Evolutionary conservation across 2,113 vertebrate genomes (phyloP).

Genomic region (Malurus melanocephalus): DNA sequence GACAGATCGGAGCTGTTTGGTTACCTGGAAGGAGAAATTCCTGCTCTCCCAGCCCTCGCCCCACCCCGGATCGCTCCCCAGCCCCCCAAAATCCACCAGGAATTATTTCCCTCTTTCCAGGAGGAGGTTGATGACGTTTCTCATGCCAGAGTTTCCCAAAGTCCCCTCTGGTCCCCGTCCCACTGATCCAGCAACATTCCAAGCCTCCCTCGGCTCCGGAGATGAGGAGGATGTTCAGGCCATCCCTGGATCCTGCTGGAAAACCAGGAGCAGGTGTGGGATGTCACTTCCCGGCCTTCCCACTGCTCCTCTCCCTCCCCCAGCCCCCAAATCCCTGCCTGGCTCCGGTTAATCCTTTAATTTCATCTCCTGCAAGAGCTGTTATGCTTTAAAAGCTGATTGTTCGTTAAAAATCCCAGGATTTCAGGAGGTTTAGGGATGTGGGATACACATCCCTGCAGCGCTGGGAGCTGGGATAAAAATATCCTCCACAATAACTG

Average conservation of each 20-base stretch:
- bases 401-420: background rate
- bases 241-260: background rate
- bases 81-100: background rate
- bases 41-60: background rate
- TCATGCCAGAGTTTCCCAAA: background rate
- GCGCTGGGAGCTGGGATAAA: background rate
- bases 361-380: background rate
- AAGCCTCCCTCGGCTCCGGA: background rate
- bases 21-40: background rate
- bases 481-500: background rate
- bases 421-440: background rate
- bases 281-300: background rate
- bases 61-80: background rate
- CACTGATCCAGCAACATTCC: background rate
- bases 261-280: fast-evolving
- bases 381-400: background rate
- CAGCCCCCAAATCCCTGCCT: fast-evolving
- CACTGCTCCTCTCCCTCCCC: background rate
- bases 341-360: background rate
- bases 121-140: fast-evolving
- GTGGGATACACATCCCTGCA: background rate
- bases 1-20: fast-evolving
- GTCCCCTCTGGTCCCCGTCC: background rate
- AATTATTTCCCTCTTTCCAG: background rate
- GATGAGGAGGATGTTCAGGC: background rate